phyloP scores from a whole-genome alignment of 2,797 vertebrate genomes.

The Rhinoraja longicauda region DNA sequence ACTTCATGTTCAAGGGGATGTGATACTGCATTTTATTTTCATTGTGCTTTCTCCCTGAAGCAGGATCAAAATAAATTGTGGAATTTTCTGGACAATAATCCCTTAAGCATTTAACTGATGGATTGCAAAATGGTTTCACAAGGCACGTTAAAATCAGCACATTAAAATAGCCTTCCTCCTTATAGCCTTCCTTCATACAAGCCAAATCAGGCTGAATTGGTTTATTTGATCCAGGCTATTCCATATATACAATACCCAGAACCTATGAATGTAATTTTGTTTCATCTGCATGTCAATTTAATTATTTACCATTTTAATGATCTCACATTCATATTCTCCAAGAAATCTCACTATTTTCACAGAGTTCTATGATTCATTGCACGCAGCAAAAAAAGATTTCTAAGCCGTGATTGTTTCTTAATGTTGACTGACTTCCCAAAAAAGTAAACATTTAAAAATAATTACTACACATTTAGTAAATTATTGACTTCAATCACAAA shows the following conservation, averaged over 20 bases:
- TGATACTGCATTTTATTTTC: too few relatives aligned
- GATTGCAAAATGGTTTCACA: too few relatives aligned
- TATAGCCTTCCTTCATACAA: too few relatives aligned
- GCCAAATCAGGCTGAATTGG: too few relatives aligned
- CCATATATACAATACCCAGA: not conserved
- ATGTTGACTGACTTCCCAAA: not conserved
- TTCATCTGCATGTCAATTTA: not conserved
- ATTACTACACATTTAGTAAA: not conserved
- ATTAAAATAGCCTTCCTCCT: too few relatives aligned
- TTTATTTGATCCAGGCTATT: not conserved
- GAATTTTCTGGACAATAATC: too few relatives aligned
- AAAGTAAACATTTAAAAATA: not conserved
- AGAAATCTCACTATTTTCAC: not conserved
- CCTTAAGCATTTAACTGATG: too few relatives aligned
- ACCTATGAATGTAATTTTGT: not conserved
- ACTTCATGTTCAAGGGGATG: too few relatives aligned
- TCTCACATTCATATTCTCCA: not conserved
- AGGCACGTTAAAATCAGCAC: too few relatives aligned
- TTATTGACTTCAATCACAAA: not conserved
- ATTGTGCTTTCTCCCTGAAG: too few relatives aligned
- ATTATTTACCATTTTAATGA: not conserved
- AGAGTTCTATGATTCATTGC: not conserved
- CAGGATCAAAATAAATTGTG: too few relatives aligned
- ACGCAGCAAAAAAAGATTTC: not conserved
- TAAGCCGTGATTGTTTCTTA: not conserved